A percentile compares a stretch with the other conserved stretches of the same genome.
Evolutionary conservation across 30 jellyfish, hydroid and myxozoan genomes (phyloP).

Genomic region (Cassiopea xamachana): DNA sequence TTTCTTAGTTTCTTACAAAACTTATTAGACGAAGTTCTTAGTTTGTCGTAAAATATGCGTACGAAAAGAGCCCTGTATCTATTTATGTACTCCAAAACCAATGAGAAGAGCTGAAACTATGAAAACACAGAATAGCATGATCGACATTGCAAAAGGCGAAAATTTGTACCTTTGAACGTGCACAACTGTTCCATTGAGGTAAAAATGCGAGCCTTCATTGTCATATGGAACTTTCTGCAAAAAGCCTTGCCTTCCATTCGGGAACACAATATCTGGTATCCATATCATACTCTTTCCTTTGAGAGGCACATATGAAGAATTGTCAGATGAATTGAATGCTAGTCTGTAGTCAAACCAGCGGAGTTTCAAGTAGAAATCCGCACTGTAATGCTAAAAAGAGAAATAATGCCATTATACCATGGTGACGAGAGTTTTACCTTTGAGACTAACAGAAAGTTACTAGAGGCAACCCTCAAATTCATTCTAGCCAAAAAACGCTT

Average conservation of each 20-base stretch:
- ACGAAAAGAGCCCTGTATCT: no score
- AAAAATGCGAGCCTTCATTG: slow-evolving; percentile 56
- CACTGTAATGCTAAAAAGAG: slow-evolving; percentile 71
- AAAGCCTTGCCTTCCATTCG: slow-evolving; percentile 62
- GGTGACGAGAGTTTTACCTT: not conserved
- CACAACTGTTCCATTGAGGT: slow-evolving; percentile 69
- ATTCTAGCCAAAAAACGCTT: no score
- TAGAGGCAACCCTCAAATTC: no score
- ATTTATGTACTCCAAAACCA: no score
- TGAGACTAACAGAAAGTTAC: not conserved
- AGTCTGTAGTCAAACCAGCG: slow-evolving; percentile 74
- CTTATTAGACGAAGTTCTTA: no score
- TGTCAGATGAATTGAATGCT: slow-evolving; percentile 49
- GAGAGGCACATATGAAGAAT: slow-evolving; percentile 29
- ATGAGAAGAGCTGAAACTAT: not conserved
- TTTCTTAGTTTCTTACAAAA: no score
- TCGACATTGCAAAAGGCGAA: no score
- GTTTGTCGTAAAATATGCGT: no score
- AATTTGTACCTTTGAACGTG: slow-evolving; percentile 60
- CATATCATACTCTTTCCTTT: slow-evolving; percentile 41
- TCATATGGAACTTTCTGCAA: slow-evolving; percentile 59
- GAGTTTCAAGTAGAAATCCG: slow-evolving; percentile 65
- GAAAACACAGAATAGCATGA: not conserved
- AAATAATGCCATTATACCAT: not conserved
- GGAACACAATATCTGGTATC: slow-evolving; percentile 70